Percentiles rank a stretch among this genome's conserved stretches.
These are phyloP conservation scores for Drosophila stalkeri DNA, from an alignment of 2,888 invertebrate species.

Conservation along the genomic window DNA sequence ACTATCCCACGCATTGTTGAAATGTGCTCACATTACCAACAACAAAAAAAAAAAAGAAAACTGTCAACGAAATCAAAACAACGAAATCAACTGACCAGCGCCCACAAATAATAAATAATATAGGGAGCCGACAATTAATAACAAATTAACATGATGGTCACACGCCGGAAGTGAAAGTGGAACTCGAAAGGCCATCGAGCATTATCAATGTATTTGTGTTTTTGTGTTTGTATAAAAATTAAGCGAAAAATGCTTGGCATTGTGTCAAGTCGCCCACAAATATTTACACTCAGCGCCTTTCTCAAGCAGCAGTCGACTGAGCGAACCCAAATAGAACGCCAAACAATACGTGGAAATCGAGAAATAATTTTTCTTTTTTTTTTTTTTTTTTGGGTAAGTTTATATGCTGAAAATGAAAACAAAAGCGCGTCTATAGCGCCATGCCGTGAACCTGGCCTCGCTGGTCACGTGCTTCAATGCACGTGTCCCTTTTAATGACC, in stretches of 20 bases:
- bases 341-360: conserved; percentile 45
- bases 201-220: conserved; percentile 64
- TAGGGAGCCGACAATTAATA: conserved; percentile 79
- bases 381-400: conserved; percentile 54
- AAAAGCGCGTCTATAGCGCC: conserved; percentile 61
- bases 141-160: conserved; percentile 83
- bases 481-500: conserved; percentile 85
- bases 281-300: conserved; percentile 66
- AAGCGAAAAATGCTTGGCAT: conserved; percentile 74
- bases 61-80: conserved; percentile 65
- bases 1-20: conserved; percentile 49
- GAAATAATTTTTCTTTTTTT: conserved; percentile 34
- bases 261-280: conserved; percentile 74
- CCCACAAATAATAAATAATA: conserved; percentile 26
- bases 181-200: conserved; percentile 47
- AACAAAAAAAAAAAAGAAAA: not conserved
- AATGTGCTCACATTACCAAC: conserved; percentile 45
- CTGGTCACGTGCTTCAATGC: conserved; percentile 83
- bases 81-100: conserved; percentile 67
- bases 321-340: conserved; percentile 18
- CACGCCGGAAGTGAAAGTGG: conserved; percentile 62
- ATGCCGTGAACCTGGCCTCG: conserved; percentile 61
- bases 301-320: conserved; percentile 34
- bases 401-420: conserved; percentile 68
- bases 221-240: conserved; percentile 80